Base-by-base conservation (phyloP, 2,888 invertebrate genomes). In the Chloromyia formosa region DNA sequence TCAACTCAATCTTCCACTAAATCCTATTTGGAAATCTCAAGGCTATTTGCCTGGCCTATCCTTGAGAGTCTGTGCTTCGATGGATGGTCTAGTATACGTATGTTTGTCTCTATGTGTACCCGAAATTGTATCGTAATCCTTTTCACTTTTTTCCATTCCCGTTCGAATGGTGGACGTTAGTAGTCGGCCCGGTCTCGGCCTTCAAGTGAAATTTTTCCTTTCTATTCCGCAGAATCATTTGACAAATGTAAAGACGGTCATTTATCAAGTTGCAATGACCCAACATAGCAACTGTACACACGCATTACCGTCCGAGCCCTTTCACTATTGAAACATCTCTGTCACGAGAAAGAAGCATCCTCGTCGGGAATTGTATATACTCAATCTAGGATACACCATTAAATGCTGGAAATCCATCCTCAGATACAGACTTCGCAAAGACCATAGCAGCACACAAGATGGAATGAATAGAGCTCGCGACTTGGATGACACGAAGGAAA, bases 251-350 rank as follows among this genome's bases (percentile, higher is more conserved):
- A 49, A 69, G 53, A 54, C 68, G 27, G 68, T 27, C 53, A 69
- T 69, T 69, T 69, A 69, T 69, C 68, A 69, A 69, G 53, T 54
- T 54, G 54, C 53, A 69, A 68, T 68, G 49, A 49, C 66, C 66
- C n/a, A n/a, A n/a, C n/a, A n/a, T n/a, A n/a, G n/a, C n/a, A n/a
- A 35, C 2, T 7, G 27, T 35, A 35, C 54, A 35, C 53, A 53
- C 54, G 23, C 60, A 27, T n/a, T n/a, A 12, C 10, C 27, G 27
- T 35, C 27, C 27, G 7, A 7, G 27, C 27, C 27, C 27, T 35
- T 35, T 35, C 23, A 7, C 27, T 35, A 35, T 35, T 35, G 27
- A 35, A 35, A 35, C 27, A 35, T 22, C 27, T 62, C 62, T 9
- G 60, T 60, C 60, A 22, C 23, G 27, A 23, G 22, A 22, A 35